Base-by-base conservation (phyloP, 1,140 invertebrate genomes). In the Stegodyphus mimosarum region DNA sequence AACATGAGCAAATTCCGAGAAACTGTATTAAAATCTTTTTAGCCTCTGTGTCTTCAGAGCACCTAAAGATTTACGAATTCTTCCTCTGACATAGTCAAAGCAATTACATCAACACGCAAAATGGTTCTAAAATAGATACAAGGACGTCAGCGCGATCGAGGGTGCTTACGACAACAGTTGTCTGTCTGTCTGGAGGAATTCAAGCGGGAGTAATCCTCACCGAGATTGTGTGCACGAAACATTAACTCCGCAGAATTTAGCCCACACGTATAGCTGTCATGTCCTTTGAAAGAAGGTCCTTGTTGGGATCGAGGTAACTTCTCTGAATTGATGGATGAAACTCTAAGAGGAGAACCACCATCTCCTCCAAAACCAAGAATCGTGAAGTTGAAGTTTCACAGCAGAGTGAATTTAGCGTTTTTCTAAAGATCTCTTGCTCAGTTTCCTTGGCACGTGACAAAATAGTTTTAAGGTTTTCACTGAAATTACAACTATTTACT, bases 261-360 rank as follows among this genome's bases (percentile, higher is more conserved):
- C 33, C 75, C 75, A 52, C 75, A 77, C 75, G 49, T 33, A 33
- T 10, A 11, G 75, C 75, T 77, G 75, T 77, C 75, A 67, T 6
- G 15, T 6, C 11, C 13, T 2, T 7, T 9, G 13, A 49, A 51
- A 33, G 60, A n/a, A 5, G 52, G 53, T 74, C 60, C 52, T 60
- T 15, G 15, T 13, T 70, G 15, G 67, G 18, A 10, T 10, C 15
- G 0, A 7, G 1, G 33, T n/a, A 7, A 60, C 55, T 50, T 10
- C 18, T 17, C 7, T 9, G 6, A 13, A n/a, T 51, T 77, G 63
- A 77, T 77, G 75, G 75, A 77, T 75, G 73, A 60, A 7, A 7
- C 11, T 33, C 18, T 10, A 33, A 11, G 48, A 69, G 18, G 6
- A 67, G 18, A n/a, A n/a, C 0, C 48, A 69, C 18, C 18, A 33